Base-by-base conservation (phyloP, 2,113 vertebrate genomes). In the Nothoprocta pentlandii region DNA sequence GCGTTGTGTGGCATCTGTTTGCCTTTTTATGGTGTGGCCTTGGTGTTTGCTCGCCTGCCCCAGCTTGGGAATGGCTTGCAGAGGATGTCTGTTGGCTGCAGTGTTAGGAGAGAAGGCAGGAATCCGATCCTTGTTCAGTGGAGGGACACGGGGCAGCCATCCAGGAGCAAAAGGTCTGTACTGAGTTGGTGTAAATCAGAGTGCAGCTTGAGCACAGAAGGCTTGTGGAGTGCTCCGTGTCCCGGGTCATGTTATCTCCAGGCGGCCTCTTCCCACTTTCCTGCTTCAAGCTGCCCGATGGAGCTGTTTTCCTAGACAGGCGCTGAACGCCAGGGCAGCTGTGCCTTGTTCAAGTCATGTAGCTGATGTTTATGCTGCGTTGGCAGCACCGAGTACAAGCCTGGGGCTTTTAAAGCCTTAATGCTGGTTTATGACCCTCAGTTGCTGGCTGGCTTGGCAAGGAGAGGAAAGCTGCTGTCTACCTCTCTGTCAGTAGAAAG, bases 1-100 rank as follows among this genome's bases (percentile, higher is more conserved):
- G 58, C 21, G 14, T 69, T 1, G 0, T n/a, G 2, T 71, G 42
- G 58, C 69, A 61, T 73, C 51, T 81, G 30, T 78, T 91, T 89
- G 56, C 73, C 53, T 85, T 88, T 86, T 58, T 59, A 2, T 39
- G 67, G 46, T 26, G 58, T 10, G 39, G 23, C 49, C 64, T 69
- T 32, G 9, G 8, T 91, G 92, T 96, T 97, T 95, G 81, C 88
- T 95, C 92, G 88, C 88, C 92, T 96, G 90, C 75, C n/a, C 82
- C 59, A 84, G 58, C 64, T 80, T 39, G 44, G 59, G 28, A 66
- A 6, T 13, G 26, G 25, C 80, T 87, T 74, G 66, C 73, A 85
- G 63, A 83, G 28, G 30, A 36, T 64, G 26, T 16, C 49, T 84
- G 84, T 19, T 68, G 47, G 56, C 42, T 41, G 54, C 59, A 59